These are phyloP conservation scores for Sthenelais limicola DNA, from an alignment of 2,888 invertebrate genomes.

Conservation along the genomic window DNA sequence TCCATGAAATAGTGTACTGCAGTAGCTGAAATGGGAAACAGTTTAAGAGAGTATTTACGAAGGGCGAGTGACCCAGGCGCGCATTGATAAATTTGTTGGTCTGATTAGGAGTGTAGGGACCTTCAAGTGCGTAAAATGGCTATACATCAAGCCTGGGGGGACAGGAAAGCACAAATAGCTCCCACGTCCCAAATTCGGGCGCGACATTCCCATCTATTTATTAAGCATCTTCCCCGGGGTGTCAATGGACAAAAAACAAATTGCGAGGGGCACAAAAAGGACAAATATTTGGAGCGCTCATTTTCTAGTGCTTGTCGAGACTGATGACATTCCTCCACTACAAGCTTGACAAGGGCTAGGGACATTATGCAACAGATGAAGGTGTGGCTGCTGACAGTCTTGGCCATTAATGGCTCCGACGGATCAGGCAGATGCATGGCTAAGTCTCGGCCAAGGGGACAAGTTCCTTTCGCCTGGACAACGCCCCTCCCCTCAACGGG, in stretches of 20 bases:
- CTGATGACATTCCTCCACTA: slow-evolving; percentile 20
- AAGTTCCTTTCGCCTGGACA: slow-evolving; percentile 5
- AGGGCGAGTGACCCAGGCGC: too few species aligned
- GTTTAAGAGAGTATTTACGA: too few species aligned
- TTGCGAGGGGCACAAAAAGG: slow-evolving; percentile 34
- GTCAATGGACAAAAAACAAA: slow-evolving; percentile 37
- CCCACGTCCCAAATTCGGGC: too few species aligned
- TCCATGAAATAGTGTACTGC: too few species aligned
- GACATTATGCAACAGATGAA: slow-evolving; percentile 42
- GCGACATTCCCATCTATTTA: slow-evolving; percentile 33
- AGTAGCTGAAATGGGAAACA: too few species aligned
- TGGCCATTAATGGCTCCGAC: background rate
- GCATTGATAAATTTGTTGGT: too few species aligned
- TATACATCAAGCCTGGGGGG: slow-evolving; percentile 27
- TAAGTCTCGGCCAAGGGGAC: background rate
- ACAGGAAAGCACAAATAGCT: background rate
- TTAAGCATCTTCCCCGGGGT: slow-evolving; percentile 5
- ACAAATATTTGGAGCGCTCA: slow-evolving; percentile 40
- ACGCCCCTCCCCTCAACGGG: slow-evolving; percentile 3
- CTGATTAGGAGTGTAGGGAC: too few species aligned
- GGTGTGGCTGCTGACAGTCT: too few species aligned
- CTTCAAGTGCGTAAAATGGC: too few species aligned
- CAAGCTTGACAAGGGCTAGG: slow-evolving; percentile 23
- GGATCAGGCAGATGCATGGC: background rate
- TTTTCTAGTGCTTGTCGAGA: slow-evolving; percentile 25